These are phyloP conservation scores for Pachydiplax longipennis DNA, from an alignment of 2,888 invertebrate species.

Conservation along the genomic window DNA sequence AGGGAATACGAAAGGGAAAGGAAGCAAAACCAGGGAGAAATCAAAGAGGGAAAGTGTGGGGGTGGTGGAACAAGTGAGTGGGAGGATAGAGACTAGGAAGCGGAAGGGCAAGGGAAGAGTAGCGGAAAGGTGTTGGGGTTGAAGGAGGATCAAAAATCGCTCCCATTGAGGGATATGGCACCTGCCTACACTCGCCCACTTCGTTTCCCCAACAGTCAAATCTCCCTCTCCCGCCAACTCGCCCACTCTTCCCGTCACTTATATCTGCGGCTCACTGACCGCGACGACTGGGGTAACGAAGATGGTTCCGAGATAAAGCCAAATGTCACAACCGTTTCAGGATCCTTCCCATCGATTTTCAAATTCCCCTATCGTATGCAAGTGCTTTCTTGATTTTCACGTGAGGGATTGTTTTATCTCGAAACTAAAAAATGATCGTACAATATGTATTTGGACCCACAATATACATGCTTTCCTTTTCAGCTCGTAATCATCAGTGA, in stretches of 20 bases:
- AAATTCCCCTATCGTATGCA: too few relatives aligned
- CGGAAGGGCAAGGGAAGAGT: too few relatives aligned
- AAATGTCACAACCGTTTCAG: neutral
- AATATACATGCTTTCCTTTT: too few relatives aligned
- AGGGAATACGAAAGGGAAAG: too few relatives aligned
- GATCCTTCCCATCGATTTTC: neutral
- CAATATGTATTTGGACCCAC: too few relatives aligned
- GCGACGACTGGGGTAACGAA: neutral
- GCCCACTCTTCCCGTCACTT: neutral
- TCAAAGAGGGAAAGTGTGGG: too few relatives aligned
- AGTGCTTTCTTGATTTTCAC: neutral
- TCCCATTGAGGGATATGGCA: neutral
- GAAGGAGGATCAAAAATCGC: neutral
- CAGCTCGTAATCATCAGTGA: too few relatives aligned
- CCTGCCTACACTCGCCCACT: neutral
- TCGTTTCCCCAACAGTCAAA: neutral
- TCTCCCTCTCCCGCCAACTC: neutral
- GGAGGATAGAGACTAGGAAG: too few relatives aligned
- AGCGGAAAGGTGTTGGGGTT: neutral
- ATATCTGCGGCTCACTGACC: neutral
- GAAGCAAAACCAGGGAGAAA: too few relatives aligned
- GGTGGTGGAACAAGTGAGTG: too few relatives aligned
- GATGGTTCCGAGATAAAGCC: neutral
- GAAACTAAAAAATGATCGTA: too few relatives aligned
- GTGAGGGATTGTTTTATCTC: neutral